phyloP scores from a whole-genome alignment of 2,888 invertebrate genomes.

The Nycteola revayana region DNA sequence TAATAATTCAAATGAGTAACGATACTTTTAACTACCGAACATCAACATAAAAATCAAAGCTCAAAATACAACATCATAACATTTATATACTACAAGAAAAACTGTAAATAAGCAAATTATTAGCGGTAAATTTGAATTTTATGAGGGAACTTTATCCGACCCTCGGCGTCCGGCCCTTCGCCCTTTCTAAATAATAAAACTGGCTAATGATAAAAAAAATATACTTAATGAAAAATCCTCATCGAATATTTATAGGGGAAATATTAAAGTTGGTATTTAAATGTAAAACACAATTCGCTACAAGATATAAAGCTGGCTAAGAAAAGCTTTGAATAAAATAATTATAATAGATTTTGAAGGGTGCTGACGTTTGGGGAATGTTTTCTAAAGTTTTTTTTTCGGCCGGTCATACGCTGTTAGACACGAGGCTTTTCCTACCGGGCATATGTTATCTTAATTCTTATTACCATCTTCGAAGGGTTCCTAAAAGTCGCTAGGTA shows the following conservation, averaged over 20 bases:
- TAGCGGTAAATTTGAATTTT: constrained; percentile 53
- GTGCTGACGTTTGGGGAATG: no score
- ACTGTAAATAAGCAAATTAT: constrained; percentile 40
- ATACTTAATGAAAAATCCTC: constrained; percentile 36
- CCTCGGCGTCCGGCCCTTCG: constrained; percentile 20
- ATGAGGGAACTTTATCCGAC: constrained; percentile 45
- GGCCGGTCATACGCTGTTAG: no score
- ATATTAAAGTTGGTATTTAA: constrained; percentile 26
- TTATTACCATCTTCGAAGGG: no score
- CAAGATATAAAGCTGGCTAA: constrained; percentile 26
- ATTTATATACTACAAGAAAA: constrained; percentile 30
- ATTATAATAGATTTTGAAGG: neutral
- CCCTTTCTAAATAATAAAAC: constrained; percentile 57
- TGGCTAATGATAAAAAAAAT: constrained; percentile 56
- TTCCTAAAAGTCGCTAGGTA: no score
- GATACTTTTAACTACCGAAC: no score
- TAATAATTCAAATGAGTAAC: no score
- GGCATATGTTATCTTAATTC: no score
- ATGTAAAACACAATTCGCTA: constrained; percentile 29
- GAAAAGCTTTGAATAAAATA: constrained; percentile 25
- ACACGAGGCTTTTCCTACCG: no score
- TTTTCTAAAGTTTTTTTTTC: no score
- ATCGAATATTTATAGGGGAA: constrained; percentile 41
- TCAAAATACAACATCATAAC: constrained; percentile 33
- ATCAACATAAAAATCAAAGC: no score